Percentiles rank a stretch among this genome's conserved stretches.
Evolutionary conservation across 2,113 vertebrate species (phyloP).

Genomic region (Hemichromis elongatus): DNA sequence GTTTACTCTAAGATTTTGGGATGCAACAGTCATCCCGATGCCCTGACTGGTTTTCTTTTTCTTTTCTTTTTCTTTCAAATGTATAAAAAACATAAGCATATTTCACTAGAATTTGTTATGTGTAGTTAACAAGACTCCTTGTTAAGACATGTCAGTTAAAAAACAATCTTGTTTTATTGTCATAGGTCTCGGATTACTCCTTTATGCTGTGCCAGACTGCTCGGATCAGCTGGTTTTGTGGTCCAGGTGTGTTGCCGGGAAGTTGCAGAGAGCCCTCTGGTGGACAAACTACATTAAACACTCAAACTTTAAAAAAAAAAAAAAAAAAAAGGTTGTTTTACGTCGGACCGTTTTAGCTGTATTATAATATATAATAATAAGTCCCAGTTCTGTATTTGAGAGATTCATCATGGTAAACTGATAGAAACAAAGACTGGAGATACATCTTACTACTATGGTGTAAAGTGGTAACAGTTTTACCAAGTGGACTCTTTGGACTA

Average conservation of each 20-base stretch:
- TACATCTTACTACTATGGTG: too few species aligned
- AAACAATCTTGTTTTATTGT: too few species aligned
- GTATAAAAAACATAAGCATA: background rate
- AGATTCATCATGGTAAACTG: background rate
- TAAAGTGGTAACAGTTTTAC: background rate
- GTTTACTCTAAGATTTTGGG: background rate
- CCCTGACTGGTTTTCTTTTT: background rate
- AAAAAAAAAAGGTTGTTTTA: background rate
- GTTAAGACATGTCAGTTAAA: background rate
- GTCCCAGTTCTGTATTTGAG: background rate
- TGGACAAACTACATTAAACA: background rate
- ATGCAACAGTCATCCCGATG: background rate
- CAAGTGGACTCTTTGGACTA: background rate
- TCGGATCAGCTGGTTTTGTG: background rate
- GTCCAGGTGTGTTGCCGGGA: background rate
- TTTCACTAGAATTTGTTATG: background rate
- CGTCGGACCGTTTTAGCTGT: too few species aligned
- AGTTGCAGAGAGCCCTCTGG: background rate
- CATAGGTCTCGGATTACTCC: background rate
- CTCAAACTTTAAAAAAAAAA: background rate
- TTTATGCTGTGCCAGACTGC: background rate
- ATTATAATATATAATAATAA: too few species aligned
- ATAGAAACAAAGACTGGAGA: too few species aligned
- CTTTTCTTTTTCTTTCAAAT: background rate
- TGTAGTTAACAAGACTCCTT: background rate